phyloP scores from a whole-genome alignment of 2,797 vertebrate species.

The Phoebastria nigripes region DNA sequence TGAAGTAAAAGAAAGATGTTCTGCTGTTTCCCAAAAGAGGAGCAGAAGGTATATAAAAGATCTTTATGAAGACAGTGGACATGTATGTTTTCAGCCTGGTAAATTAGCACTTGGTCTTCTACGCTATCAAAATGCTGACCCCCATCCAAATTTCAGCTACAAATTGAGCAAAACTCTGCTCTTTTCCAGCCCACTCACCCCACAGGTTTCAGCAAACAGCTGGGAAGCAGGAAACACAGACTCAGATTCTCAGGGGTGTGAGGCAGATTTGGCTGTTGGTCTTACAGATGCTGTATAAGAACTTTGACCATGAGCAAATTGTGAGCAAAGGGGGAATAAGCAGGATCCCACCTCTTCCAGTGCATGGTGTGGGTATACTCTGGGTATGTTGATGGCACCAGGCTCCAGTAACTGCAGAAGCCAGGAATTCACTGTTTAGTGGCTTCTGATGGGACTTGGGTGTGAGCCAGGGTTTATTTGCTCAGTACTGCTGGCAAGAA shows the following conservation, averaged over 20 bases:
- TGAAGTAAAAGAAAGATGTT: background rate
- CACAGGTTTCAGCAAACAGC: background rate
- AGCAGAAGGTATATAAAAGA: background rate
- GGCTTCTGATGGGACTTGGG: background rate
- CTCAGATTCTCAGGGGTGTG: background rate
- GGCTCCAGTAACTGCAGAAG: background rate
- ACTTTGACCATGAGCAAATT: background rate
- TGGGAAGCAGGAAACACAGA: background rate
- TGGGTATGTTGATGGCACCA: background rate
- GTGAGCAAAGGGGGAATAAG: background rate
- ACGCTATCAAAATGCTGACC: background rate
- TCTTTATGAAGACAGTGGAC: background rate
- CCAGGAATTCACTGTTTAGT: background rate
- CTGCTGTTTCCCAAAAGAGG: background rate
- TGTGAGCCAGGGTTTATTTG: background rate
- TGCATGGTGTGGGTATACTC: accelerated
- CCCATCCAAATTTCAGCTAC: background rate
- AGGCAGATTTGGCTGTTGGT: background rate
- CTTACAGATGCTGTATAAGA: background rate
- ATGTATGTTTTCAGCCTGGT: background rate
- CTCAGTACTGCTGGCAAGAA: background rate
- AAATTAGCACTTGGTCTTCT: background rate
- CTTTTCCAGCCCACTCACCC: background rate
- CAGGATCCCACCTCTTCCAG: background rate
- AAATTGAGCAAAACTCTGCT: background rate